Evolutionary conservation across 2,113 vertebrate genomes (phyloP), one percentile per base, ranked within the genome.

Genomic region (Cercopithecus mona): DNA sequence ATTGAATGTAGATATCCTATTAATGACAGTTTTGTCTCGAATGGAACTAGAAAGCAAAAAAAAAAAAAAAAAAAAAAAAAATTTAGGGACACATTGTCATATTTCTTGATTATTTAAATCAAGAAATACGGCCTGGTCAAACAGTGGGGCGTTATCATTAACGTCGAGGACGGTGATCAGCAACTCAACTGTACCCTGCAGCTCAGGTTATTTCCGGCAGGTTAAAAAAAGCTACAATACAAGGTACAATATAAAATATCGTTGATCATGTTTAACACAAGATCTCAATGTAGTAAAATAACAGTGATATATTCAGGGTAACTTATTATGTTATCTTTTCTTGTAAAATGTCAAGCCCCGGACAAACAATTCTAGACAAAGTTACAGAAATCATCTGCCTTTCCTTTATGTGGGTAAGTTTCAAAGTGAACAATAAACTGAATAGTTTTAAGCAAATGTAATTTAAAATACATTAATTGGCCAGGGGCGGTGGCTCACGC

Each of bases 91-190:
- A 91, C n/a, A 78, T 70, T 35, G 27, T 75, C 8, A 25, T 70
- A 68, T 70, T 90, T 17, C 32, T 84, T 90, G 35, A 57, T 50
- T 50, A 50, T 50, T 50, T 50, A 50, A 50, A 50, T 50, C 48
- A 50, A 50, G 48, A 50, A 50, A 98, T 23, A 98, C 12, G 0
- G 97, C 61, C 50, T 98, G 97, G 7, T 94, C 94, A 95, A 98
- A 99, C 3, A 90, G 20, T 0, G 98, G 98, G 1, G 97, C 92
- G 4, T 98, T 98, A 48, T 98, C 98, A 88, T 98, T 98, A 17
- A 91, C 96, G 2, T 98, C 98, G 0, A 98, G 97, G 25, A 98
- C 97, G 0, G 72, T 88, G 32, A 99, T 97, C 5, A 97, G n/a
- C 52, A 99, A 50, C 4, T 98, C 95, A 72, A 98, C 80, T 0